Conservation (phyloP, 2,797 vertebrate genomes). For the Aplochiton taeniatus region DNA sequence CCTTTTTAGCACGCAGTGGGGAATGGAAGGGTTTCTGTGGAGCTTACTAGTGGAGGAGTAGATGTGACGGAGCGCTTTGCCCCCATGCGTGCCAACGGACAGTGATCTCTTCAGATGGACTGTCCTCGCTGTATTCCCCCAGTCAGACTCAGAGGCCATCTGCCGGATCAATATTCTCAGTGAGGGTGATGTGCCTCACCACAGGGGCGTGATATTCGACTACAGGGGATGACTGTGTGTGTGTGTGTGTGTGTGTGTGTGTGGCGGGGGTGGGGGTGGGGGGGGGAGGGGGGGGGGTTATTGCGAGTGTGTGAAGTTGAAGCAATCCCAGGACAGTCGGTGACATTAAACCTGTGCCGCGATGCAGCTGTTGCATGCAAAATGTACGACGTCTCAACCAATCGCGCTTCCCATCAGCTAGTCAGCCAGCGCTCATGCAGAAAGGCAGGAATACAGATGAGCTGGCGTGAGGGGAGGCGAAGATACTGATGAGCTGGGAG, state of each 20-base stretch:
- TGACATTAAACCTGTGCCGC: constrained; percentile 34
- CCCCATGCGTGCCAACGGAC: no score
- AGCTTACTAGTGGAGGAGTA: no score
- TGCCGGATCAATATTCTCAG: no score
- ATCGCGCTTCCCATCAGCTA: constrained; percentile 42
- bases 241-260: background rate
- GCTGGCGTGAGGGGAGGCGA: constrained; percentile 15
- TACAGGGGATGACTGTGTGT: background rate
- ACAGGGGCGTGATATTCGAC: background rate
- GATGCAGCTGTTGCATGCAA: constrained; percentile 48
- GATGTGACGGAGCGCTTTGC: no score
- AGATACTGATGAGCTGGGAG: constrained; percentile 16
- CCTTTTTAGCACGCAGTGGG: no score
- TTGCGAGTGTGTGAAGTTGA: constrained; percentile 20
- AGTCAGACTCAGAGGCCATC: no score
- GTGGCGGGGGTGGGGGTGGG: background rate
- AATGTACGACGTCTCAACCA: constrained; percentile 46
- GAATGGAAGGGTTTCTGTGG: no score
- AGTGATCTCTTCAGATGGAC: no score
- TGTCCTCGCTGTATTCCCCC: no score
- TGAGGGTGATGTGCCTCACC: constrained; percentile 3
- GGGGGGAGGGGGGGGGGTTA: background rate
- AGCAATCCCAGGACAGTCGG: constrained; percentile 26
- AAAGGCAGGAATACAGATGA: constrained; percentile 38
- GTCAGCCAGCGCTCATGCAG: constrained; percentile 7